Percentiles rank a stretch among this genome's conserved stretches.
These are phyloP conservation scores for Trisateles emortualis DNA, from an alignment of 2,888 invertebrate genomes.

Conservation along the genomic window DNA sequence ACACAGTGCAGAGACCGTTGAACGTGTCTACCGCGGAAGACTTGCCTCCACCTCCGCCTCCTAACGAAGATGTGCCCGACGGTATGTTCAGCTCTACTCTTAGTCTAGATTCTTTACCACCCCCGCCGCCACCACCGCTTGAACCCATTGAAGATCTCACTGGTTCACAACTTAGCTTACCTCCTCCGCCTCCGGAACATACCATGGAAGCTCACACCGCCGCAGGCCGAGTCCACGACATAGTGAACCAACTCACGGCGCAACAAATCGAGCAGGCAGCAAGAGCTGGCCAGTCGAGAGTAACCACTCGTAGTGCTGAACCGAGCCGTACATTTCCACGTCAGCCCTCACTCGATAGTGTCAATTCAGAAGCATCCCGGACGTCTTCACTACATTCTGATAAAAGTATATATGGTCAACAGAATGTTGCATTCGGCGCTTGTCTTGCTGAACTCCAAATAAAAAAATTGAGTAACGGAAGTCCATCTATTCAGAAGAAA, in stretches of 20 bases:
- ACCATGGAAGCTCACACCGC: slow-evolving; percentile 71
- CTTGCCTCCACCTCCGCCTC: slow-evolving; percentile 90
- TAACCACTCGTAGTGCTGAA: slow-evolving; percentile 70
- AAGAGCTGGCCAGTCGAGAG: slow-evolving; percentile 71
- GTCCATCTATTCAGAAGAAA: slow-evolving; percentile 71
- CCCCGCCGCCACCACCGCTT: slow-evolving; percentile 92
- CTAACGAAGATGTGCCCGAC: slow-evolving; percentile 83
- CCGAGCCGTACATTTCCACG: slow-evolving; percentile 78
- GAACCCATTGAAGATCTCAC: slow-evolving; percentile 87
- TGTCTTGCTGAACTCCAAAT: slow-evolving; percentile 87
- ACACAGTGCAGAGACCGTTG: slow-evolving; percentile 64
- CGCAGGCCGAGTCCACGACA: slow-evolving; percentile 76
- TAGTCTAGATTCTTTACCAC: slow-evolving; percentile 93
- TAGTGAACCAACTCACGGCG: slow-evolving; percentile 74
- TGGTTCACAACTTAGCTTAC: slow-evolving; percentile 91
- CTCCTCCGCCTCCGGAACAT: slow-evolving; percentile 90
- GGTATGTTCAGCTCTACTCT: slow-evolving; percentile 91
- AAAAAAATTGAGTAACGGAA: slow-evolving; percentile 78
- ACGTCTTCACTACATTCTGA: slow-evolving; percentile 78
- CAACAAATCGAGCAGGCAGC: slow-evolving; percentile 73
- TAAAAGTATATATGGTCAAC: slow-evolving; percentile 71
- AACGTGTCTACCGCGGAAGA: slow-evolving; percentile 71
- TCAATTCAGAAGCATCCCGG: slow-evolving; percentile 81
- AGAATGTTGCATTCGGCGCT: slow-evolving; percentile 77
- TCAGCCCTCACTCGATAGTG: slow-evolving; percentile 86